Percentiles rank a stretch among this genome's conserved stretches.
Evolutionary conservation across 2,888 invertebrate genomes (phyloP).

Genomic region (Torymus texanus): DNA sequence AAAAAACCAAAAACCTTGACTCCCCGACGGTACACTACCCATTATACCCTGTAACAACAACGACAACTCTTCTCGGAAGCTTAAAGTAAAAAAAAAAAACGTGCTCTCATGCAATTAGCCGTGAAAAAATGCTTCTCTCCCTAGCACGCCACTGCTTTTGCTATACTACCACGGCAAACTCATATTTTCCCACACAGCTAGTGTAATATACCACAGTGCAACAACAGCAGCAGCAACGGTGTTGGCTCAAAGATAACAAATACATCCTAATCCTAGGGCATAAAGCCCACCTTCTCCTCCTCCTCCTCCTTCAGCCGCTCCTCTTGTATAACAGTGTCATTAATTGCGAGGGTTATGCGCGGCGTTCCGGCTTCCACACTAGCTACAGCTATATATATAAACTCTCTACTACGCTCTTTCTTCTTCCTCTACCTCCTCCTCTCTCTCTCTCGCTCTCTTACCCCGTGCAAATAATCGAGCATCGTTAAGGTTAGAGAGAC

Average conservation of each 20-base stretch:
- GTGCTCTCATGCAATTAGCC: background rate
- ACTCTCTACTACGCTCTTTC: too few species aligned
- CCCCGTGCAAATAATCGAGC: conserved; percentile 40
- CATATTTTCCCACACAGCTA: conserved; percentile 19
- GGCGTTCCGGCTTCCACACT: background rate
- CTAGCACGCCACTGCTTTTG: too few species aligned
- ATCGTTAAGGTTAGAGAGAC: conserved; percentile 32
- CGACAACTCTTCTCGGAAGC: too few species aligned
- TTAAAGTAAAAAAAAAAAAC: too few species aligned
- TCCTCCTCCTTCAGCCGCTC: conserved; percentile 25
- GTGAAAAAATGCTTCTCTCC: conserved; percentile 4
- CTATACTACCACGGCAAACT: background rate
- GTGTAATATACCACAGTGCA: conserved; percentile 10
- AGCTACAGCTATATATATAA: too few species aligned
- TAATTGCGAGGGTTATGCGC: conserved; percentile 45
- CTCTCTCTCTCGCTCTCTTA: background rate
- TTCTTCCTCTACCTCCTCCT: background rate
- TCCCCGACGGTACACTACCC: too few species aligned
- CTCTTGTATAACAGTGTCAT: conserved; percentile 50
- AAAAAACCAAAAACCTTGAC: too few species aligned
- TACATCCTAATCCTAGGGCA: conserved; percentile 41
- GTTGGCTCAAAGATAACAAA: conserved; percentile 46
- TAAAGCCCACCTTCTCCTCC: conserved; percentile 39
- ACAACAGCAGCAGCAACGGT: background rate
- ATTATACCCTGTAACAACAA: too few species aligned